phyloP scores from a whole-genome alignment of 1,140 invertebrate species.

The Helicoverpa zea region DNA sequence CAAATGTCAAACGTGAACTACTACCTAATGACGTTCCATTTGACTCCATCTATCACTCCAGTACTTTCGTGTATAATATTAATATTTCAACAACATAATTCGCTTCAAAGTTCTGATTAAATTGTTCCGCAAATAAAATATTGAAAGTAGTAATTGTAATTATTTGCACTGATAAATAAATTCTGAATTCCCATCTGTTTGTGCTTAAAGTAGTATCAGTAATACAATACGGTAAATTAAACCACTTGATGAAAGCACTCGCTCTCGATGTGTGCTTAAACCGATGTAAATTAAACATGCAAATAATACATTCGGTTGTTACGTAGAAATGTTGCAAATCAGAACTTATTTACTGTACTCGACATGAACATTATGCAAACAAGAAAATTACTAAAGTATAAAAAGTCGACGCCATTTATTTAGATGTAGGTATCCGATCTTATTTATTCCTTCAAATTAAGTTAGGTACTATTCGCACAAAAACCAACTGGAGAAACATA shows the following conservation, averaged over 20 bases:
- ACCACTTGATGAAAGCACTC: slow-evolving; percentile 4
- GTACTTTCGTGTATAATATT: neutral
- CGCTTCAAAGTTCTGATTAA: neutral
- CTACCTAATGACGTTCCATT: neutral
- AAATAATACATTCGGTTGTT: slow-evolving; percentile 36
- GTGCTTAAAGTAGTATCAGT: neutral
- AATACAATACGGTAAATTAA: slow-evolving; percentile 23
- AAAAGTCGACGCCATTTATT: slow-evolving; percentile 6
- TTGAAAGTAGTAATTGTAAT: slow-evolving; percentile 22
- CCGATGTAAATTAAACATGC: slow-evolving; percentile 27
- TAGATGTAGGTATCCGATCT: neutral
- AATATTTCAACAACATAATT: neutral
- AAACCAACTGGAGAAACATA: neutral
- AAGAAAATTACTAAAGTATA: slow-evolving; percentile 29
- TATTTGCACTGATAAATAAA: slow-evolving; percentile 8
- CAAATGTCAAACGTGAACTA: neutral
- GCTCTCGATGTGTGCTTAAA: neutral
- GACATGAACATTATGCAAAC: slow-evolving; percentile 18
- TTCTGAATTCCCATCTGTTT: slow-evolving; percentile 1
- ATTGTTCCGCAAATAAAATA: slow-evolving; percentile 6
- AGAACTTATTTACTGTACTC: slow-evolving; percentile 25
- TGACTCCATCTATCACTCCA: neutral
- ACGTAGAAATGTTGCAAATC: slow-evolving; percentile 29
- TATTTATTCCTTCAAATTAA: slow-evolving; percentile 1
- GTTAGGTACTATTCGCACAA: neutral